Conservation (phyloP, 2,888 invertebrate species). For the Lasiommata megera region DNA sequence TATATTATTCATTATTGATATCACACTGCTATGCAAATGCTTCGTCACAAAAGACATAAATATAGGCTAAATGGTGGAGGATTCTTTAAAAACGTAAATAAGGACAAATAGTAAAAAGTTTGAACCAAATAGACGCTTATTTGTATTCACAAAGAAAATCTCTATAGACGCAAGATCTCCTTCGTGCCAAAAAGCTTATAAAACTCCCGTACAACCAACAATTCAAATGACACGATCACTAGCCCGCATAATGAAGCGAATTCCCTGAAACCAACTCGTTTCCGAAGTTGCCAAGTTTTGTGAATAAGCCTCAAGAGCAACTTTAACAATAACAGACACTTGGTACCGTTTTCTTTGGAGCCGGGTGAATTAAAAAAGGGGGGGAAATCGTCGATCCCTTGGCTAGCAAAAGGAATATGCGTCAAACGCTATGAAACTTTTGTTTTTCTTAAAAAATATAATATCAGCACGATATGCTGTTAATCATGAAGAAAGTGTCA, state of each 20-base stretch:
- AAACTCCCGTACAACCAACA: not conserved
- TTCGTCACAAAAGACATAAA: too few relatives aligned
- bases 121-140: too few relatives aligned
- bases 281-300: constrained; percentile 7
- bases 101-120: too few relatives aligned
- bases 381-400: not conserved
- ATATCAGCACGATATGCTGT: too few relatives aligned
- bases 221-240: not conserved
- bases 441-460: too few relatives aligned
- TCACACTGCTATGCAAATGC: too few relatives aligned
- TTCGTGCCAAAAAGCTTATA: not conserved
- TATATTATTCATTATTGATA: too few relatives aligned
- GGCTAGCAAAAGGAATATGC: not conserved
- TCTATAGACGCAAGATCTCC: not conserved
- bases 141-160: too few relatives aligned
- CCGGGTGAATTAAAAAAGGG: constrained; percentile 3
- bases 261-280: not conserved
- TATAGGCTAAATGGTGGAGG: too few relatives aligned
- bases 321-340: constrained; percentile 11
- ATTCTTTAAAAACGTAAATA: too few relatives aligned
- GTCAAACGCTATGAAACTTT: not conserved
- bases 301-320: constrained; percentile 12
- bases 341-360: not conserved
- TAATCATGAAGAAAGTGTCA: too few relatives aligned
- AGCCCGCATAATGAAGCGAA: constrained; percentile 9